Conservation (phyloP, 2,113 vertebrate genomes). For the Hepsetus odoe region DNA sequence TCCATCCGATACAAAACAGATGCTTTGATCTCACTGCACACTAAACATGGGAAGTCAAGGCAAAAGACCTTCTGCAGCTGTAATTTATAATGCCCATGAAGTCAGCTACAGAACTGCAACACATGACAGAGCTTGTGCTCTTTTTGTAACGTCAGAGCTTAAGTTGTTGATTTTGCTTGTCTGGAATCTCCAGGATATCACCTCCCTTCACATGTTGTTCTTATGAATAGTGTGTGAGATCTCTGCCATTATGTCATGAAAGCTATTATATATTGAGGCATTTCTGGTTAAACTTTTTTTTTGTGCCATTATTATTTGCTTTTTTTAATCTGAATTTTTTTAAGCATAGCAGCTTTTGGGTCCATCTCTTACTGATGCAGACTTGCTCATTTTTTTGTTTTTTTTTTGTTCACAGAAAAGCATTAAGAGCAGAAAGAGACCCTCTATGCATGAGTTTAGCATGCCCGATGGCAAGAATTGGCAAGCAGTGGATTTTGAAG, state of each 20-base stretch:
- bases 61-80: background rate
- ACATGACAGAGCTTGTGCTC: slow-evolving; percentile 31
- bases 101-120: background rate
- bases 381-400: too few species aligned
- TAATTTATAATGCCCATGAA: background rate
- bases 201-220: background rate
- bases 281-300: too few species aligned
- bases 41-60: background rate
- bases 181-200: background rate
- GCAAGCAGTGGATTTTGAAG: too few species aligned
- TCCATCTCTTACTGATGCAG: too few species aligned
- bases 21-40: slow-evolving; percentile 5
- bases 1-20: background rate
- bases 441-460: too few species aligned
- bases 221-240: background rate
- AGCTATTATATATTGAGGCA: background rate
- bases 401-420: too few species aligned
- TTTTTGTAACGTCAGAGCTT: slow-evolving; percentile 1
- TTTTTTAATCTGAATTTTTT: too few species aligned
- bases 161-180: background rate
- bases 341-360: too few species aligned
- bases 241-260: background rate
- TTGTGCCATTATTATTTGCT: too few species aligned
- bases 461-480: too few species aligned
- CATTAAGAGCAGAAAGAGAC: too few species aligned